Evolutionary conservation across 2,113 vertebrate genomes (phyloP).

Genomic region (Sylvia atricapilla): DNA sequence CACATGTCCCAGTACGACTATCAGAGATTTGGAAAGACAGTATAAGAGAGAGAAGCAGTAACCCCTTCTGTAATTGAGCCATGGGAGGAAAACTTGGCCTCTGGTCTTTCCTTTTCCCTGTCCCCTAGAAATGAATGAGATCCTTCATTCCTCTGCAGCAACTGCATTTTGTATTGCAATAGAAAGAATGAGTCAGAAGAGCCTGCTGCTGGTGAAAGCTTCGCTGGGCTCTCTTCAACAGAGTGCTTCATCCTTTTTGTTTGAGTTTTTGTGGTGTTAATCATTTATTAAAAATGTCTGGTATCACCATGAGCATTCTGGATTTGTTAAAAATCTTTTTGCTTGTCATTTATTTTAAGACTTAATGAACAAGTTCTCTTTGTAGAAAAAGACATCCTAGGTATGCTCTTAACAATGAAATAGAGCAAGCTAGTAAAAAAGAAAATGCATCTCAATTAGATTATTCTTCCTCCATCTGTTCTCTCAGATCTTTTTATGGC

Average conservation of each 20-base stretch:
- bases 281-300: slow-evolving; percentile 1
- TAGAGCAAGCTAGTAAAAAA: slow-evolving; percentile 14
- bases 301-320: neutral
- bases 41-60: neutral
- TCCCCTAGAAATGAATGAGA: neutral
- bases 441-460: slow-evolving; percentile 46
- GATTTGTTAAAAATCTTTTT: slow-evolving; percentile 3
- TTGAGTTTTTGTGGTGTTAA: neutral
- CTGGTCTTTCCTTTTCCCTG: neutral
- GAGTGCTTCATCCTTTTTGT: neutral
- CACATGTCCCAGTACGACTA: neutral
- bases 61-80: neutral
- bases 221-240: neutral
- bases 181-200: slow-evolving; percentile 29
- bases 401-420: neutral
- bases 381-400: slow-evolving; percentile 13
- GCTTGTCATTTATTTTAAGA: slow-evolving; percentile 13
- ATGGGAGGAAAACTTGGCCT: neutral
- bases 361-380: slow-evolving; percentile 10
- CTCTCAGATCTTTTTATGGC: slow-evolving; percentile 39
- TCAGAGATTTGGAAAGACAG: neutral
- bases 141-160: slow-evolving; percentile 40
- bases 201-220: slow-evolving; percentile 29
- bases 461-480: slow-evolving; percentile 49
- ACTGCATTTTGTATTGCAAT: neutral